Evolutionary conservation across 2,797 vertebrate genomes (phyloP), one percentile per base, ranked within the genome.

Genomic region (Oryzias sinensis): DNA sequence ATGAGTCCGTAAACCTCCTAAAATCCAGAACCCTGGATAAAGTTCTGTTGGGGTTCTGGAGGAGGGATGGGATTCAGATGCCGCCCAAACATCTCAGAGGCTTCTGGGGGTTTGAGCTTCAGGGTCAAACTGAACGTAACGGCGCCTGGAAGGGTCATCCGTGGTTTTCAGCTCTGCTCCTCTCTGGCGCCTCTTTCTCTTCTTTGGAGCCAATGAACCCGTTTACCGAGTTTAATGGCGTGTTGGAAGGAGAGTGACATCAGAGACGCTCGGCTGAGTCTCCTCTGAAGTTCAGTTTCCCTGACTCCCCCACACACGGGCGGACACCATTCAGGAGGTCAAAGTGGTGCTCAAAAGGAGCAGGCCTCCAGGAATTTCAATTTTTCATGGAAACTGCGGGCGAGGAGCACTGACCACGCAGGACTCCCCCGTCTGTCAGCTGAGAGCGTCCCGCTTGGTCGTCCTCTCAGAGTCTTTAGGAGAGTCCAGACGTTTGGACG

Each of bases 361-460:
- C 57, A 62, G 73, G 55, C 62, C 74, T 74, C 70, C 56, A 75
- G 72, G 86, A 82, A 85, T 83, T 81, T 83, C 79, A 82, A 86
- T 88, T 90, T 83, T 87, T 81, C 88, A 87, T 70, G 87, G 87
- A 84, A 87, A 71, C 78, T 76, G 79, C 73, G 82, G 85, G 79
- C 56, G 60, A 68, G 84, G 81, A 77, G 80, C 76, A 63, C 55
- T 7, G 76, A 72, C 70, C 77, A 62, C 70, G 11, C 47, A 65
- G 77, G 68, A 77, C 68, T 72, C 72, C 61, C 74, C 77, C 72
- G 62, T 65, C 68, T 68, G 41, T 50, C 44, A 43, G 59, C 59
- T 65, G 76, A 56, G 56, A 74, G 45, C 69, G 65, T 68, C 70
- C 79, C 44, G 37, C 67, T 81, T 66, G 62, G 29, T 65, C 68